Percentiles rank a stretch among this genome's conserved stretches.
Evolutionary conservation across 1,140 invertebrate species (phyloP).

Genomic region (Laupala kohalensis): DNA sequence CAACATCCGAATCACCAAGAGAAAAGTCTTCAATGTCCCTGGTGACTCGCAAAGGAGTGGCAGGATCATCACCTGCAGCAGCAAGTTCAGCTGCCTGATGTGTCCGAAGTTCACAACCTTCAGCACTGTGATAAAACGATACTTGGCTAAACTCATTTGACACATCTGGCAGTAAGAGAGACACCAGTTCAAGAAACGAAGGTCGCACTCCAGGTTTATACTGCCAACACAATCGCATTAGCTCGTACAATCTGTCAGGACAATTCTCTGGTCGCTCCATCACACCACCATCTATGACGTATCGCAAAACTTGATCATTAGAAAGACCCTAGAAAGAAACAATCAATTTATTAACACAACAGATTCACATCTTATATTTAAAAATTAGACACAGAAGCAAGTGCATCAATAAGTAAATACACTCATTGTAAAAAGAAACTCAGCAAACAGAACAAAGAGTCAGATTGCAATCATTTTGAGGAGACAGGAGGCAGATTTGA

Average conservation of each 20-base stretch:
- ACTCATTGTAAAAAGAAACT: too few species aligned
- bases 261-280: conserved; percentile 91
- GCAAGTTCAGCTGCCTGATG: conserved; percentile 17
- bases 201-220: conserved; percentile 61
- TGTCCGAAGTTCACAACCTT: conserved; percentile 39
- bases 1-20: conserved; percentile 13
- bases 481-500: too few species aligned
- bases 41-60: conserved; percentile 20
- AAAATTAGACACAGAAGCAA: not conserved
- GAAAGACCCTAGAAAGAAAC: conserved; percentile 40
- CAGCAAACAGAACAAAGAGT: too few species aligned
- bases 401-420: too few species aligned
- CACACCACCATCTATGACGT: conserved; percentile 78
- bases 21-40: conserved; percentile 23
- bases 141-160: conserved; percentile 44
- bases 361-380: not conserved
- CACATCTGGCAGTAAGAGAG: conserved; percentile 42
- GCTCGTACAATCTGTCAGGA: conserved; percentile 70
- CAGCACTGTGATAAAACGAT: conserved; percentile 65
- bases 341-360: not conserved
- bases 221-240: conserved; percentile 86
- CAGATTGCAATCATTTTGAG: too few species aligned
- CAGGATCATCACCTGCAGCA: conserved; percentile 19
- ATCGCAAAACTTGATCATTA: conserved; percentile 61
- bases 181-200: conserved; percentile 68